Percentiles rank a stretch among this genome's conserved stretches.
phyloP scores from a whole-genome alignment of 1,140 invertebrate species.

The Cardiocondyla obscurior region DNA sequence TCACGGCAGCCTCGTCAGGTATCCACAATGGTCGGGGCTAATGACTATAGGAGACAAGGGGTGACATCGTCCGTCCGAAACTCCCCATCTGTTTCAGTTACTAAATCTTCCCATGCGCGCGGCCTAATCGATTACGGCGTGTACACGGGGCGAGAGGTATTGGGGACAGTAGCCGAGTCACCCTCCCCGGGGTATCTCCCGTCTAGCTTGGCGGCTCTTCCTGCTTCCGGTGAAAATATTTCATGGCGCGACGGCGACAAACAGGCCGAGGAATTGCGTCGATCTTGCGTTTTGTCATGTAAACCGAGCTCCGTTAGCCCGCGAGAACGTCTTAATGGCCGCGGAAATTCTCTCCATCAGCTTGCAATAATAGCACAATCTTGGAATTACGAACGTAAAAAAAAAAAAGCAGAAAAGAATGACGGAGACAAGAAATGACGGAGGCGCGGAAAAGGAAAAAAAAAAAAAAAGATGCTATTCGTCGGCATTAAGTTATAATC shows the following conservation, averaged over 20 bases:
- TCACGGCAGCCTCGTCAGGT: conserved; percentile 64
- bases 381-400: background rate
- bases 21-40: conserved; percentile 69
- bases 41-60: conserved; percentile 75
- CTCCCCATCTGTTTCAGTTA: conserved; percentile 73
- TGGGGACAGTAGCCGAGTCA: conserved; percentile 49
- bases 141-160: conserved; percentile 55
- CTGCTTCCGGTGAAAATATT: conserved; percentile 58
- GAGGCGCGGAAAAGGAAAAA: background rate
- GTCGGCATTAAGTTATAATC: background rate
- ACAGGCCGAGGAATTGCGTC: conserved; percentile 27
- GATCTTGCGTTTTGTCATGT: background rate
- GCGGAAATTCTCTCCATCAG: background rate
- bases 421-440: background rate
- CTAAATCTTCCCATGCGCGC: conserved; percentile 74
- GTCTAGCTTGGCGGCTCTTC: conserved; percentile 51
- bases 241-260: conserved; percentile 19
- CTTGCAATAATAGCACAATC: background rate
- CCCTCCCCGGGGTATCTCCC: conserved; percentile 47
- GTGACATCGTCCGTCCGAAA: conserved; percentile 70
- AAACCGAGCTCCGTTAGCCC: background rate
- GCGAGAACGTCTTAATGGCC: background rate
- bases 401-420: no score
- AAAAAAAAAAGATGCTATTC: no score
- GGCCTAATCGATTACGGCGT: conserved; percentile 70